Percentiles rank a stretch among this genome's conserved stretches.
These are phyloP conservation scores for Metopolophium dirhodum DNA, from an alignment of 1,140 invertebrate genomes.

Conservation along the genomic window DNA sequence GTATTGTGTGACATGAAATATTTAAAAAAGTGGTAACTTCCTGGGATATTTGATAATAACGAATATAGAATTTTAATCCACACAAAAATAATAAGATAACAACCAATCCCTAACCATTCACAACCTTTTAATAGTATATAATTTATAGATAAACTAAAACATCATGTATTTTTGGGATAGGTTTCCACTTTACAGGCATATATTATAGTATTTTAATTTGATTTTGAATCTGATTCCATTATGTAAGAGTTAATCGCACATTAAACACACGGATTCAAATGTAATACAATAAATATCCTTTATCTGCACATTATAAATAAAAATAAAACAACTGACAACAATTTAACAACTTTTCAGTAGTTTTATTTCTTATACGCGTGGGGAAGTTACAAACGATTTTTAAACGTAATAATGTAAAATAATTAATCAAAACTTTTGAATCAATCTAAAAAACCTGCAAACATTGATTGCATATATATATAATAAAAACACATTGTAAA, in stretches of 20 bases:
- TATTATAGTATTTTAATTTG: not conserved
- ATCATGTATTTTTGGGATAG: slow-evolving; percentile 13
- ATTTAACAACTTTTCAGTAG: not conserved
- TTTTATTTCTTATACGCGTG: not conserved
- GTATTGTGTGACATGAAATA: slow-evolving; percentile 20
- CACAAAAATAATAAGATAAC: slow-evolving; percentile 26
- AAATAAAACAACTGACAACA: not conserved
- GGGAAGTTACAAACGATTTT: not conserved
- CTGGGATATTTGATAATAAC: slow-evolving; percentile 5
- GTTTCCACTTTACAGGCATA: not conserved
- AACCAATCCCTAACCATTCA: not conserved
- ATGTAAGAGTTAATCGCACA: not conserved
- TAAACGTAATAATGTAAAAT: not conserved
- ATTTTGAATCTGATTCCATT: not conserved
- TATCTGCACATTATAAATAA: not conserved
- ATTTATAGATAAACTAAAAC: not conserved
- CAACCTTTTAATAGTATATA: not conserved
- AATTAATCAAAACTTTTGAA: not conserved
- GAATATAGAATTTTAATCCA: slow-evolving; percentile 28
- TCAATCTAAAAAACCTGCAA: not conserved
- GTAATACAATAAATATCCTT: not conserved
- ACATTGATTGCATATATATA: not conserved
- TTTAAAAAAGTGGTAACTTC: slow-evolving; percentile 20
- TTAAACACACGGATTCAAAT: not conserved
- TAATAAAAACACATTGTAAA: not conserved